Evolutionary conservation across 2,888 invertebrate genomes (phyloP).

Genomic region (Macrosiphum euphorbiae): DNA sequence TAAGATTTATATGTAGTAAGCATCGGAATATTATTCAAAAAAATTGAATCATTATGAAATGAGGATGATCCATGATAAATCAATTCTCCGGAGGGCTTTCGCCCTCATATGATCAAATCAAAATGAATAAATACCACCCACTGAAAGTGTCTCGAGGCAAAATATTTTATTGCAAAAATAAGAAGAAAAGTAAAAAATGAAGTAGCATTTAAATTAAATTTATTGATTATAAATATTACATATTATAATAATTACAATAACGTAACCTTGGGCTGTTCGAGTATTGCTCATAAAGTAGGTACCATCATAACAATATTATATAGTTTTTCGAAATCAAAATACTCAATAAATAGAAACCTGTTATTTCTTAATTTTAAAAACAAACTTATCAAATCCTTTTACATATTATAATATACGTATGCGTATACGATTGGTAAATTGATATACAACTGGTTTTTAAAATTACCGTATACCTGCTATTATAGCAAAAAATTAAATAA

Average conservation of each 20-base stretch:
- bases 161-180: background rate
- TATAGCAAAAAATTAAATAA: conserved; percentile 3
- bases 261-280: conserved; percentile 27
- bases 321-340: conserved; percentile 23
- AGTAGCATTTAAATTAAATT: conserved; percentile 7
- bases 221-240: conserved; percentile 1
- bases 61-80: background rate
- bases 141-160: background rate
- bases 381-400: conserved; percentile 15
- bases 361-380: conserved; percentile 56
- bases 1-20: background rate
- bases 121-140: background rate
- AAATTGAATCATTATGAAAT: background rate
- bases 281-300: background rate
- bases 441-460: conserved; percentile 35
- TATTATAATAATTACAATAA: conserved; percentile 36
- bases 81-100: background rate
- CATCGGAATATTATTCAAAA: background rate
- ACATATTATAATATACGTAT: background rate
- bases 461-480: background rate
- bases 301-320: conserved; percentile 9
- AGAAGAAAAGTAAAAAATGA: background rate
- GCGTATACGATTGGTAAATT: conserved; percentile 7
- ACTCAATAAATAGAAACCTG: conserved; percentile 26
- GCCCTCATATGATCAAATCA: background rate